Evolutionary conservation across 2,797 vertebrate genomes (phyloP), one percentile per base, ranked within the genome.

Genomic region (Microtus agrestis): DNA sequence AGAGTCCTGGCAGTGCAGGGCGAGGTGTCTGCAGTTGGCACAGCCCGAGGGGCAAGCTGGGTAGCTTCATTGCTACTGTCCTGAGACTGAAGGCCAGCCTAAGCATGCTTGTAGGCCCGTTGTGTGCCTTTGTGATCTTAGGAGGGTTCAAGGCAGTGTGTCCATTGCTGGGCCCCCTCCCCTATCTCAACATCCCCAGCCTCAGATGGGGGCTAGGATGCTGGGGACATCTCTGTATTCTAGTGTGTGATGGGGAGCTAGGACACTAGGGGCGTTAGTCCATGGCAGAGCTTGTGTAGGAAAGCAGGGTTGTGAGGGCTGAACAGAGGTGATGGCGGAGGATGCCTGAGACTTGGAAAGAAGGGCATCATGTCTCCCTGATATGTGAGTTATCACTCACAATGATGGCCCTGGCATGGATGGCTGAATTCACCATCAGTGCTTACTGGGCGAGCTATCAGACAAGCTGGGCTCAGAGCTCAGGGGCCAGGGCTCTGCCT

Each of bases 231-330:
- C 86, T 14, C 59, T 69, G 23, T 1, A 15, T 37, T 5, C 4
- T 31, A 21, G 23, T 40, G 67, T 73, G 40, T 2, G 9, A 5
- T 1, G 56, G 73, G 27, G 17, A 65, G 63, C 81, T 51, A 10
- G 73, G 29, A 34, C 15, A 1, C 0, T 54, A 56, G 91, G 51
- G 74, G 15, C 87, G 12, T 17, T 0, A n/a, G 14, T 27, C 37
- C 23, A 19, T 31, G 34, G 56, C 40, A 10, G 19, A 87, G 61
- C 73, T 43, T 2, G 46, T 31, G 34, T 21, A 19, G 65, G 34
- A 81, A 29, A 1, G 7, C 63, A 51, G 56, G 2, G 31, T 27
- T 0, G 0, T 19, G 27, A 59, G 6, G 34, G 10, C 3, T 13
- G 11, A 2, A 27, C 11, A 21, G 84, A 79, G 51, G 34, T 11